Percentiles rank a stretch among this genome's conserved stretches.
Conservation (phyloP, 92 coral and sea anemone genomes). For the Epizoanthus stellaris region DNA sequence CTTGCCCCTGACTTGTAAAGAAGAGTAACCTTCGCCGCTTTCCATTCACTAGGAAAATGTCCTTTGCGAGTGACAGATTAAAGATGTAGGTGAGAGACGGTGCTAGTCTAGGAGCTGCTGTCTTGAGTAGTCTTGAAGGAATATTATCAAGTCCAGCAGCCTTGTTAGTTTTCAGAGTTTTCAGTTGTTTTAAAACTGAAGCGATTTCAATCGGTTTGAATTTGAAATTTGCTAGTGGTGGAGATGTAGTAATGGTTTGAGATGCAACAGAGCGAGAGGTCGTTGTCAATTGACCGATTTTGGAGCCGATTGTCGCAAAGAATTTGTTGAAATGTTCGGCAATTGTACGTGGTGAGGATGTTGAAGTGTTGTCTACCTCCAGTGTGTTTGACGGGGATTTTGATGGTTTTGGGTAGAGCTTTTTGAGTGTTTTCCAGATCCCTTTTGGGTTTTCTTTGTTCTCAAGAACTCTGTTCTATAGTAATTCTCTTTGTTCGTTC, state of each 20-base stretch:
- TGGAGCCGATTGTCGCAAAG: slow-evolving; percentile 59
- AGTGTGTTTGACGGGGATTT: neutral
- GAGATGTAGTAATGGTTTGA: neutral
- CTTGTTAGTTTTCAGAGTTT: neutral
- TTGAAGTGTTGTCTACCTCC: too few species aligned
- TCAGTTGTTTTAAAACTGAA: neutral
- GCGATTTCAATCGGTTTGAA: slow-evolving; percentile 19
- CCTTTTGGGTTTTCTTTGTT: neutral
- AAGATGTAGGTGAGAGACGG: slow-evolving; percentile 9
- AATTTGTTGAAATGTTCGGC: too few species aligned
- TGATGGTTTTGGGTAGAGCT: neutral
- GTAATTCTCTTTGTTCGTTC: neutral
- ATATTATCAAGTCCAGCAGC: slow-evolving; percentile 22
- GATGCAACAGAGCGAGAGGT: too few species aligned
- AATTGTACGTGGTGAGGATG: too few species aligned
- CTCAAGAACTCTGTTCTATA: neutral
- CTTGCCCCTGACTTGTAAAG: slow-evolving; percentile 49
- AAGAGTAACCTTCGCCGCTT: slow-evolving; percentile 57
- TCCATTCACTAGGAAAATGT: slow-evolving; percentile 50
- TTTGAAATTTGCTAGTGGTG: neutral
- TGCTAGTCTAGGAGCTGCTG: slow-evolving; percentile 5
- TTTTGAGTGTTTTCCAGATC: neutral
- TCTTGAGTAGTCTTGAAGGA: slow-evolving; percentile 6
- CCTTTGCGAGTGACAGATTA: slow-evolving; percentile 33
- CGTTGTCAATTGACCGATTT: slow-evolving; percentile 22